Evolutionary conservation across 2,888 invertebrate genomes (phyloP), one percentile per base, ranked within the genome.

Genomic region (Pristionchus entomophagus): DNA sequence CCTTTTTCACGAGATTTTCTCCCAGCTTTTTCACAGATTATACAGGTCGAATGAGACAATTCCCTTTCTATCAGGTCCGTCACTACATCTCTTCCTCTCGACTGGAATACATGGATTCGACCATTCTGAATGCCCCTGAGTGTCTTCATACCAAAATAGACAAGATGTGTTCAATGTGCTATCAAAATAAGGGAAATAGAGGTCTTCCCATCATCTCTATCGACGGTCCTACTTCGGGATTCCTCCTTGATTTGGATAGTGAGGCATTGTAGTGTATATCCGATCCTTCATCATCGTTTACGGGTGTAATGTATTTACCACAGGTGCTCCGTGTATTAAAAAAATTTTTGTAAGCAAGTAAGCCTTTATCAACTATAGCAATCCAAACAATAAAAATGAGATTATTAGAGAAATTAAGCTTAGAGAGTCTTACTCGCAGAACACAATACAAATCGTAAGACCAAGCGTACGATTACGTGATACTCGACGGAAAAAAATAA

Each of bases 31-130:
- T n/a, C n/a, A n/a, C n/a, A n/a, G n/a, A n/a, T n/a, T n/a, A n/a
- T n/a, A n/a, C n/a, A n/a, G n/a, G n/a, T n/a, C n/a, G n/a, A n/a
- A n/a, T n/a, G n/a, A n/a, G n/a, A n/a, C n/a, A n/a, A n/a, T n/a
- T n/a, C n/a, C n/a, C n/a, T n/a, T n/a, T n/a, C n/a, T n/a, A n/a
- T 26, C 59, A 82, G 82, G 82, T 82, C 8, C 82, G 82, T 59
- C 82, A 82, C 26, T 82, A 56, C 17, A 82, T 82, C 32, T n/a
- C 82, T 8, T 82, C 82, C 26, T 53, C 56, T 82, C 82, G 56
- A 17, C 35, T 82, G 2, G 82, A 82, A 59, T 82, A 38, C 59
- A 26, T 82, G 3, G 82, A 82, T 59, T 22, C 22, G 32, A 59
- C 38, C n/a, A 12, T 82, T 41, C 35, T 82, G 12, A 5, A 59